Evolutionary conservation across 2,113 vertebrate genomes (phyloP), one percentile per base, ranked within the genome.

Genomic region (Podiceps cristatus): DNA sequence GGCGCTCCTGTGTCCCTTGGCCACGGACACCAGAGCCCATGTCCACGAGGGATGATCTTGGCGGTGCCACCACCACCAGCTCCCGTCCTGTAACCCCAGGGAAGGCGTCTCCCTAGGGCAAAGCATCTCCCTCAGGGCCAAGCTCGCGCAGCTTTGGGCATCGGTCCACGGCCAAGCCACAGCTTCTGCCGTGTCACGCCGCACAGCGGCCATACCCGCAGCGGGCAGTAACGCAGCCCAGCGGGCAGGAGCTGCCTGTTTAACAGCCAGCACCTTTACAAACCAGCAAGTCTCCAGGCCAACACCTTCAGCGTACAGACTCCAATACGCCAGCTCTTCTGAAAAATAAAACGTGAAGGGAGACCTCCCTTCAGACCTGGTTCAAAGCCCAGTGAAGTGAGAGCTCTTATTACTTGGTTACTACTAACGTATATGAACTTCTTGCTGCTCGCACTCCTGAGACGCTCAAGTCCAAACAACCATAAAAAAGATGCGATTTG

Each of bases 401-500:
- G 62, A 90, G 55, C 20, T 91, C 58, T 73, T 42, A 42, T 27
- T 90, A 40, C 84, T 13, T 4, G 0, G 49, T 80, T 94, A 63
- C 62, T 88, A 42, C 55, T 40, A 91, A 75, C 0, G 0, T 35
- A 53, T 13, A 68, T 5, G 6, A 91, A 64, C 62, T 75, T 76
- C 72, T 73, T 53, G 35, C 66, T 76, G 55, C 50, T 44, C 6
- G 4, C 22, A 23, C 58, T 53, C 66, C 71, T 16, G 87, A 90
- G 87, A 79, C 0, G 0, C 22, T 66, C 6, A 8, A 91, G 81
- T 16, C 86, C 78, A 91, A 82, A 88, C 25, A 66, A 67, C 77
- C 74, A 37, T 60, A 73, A 93, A 94, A 94, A 86, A 72, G 80
- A 89, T n/a, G 55, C 25, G 13, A 82, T 97, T 86, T 81, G 80